Base-by-base conservation (phyloP, 2,888 invertebrate species). In the Aphrophora alni region DNA sequence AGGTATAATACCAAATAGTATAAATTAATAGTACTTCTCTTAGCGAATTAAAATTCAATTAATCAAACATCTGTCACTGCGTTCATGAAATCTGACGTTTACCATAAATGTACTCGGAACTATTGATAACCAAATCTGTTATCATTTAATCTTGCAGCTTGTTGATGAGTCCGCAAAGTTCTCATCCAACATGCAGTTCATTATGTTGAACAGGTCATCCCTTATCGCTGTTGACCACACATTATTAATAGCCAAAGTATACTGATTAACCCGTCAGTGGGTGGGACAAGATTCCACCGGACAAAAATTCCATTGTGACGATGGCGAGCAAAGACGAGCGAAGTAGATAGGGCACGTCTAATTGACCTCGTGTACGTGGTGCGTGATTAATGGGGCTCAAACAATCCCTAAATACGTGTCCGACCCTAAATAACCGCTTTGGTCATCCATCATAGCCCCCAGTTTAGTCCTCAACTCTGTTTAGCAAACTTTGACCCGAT, bases 361-460 rank as follows among this genome's bases (percentile, higher is more conserved):
- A 81, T 74, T 77, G 81, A 77, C 73, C 77, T 21, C 74, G 68
- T 77, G 77, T 25, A 70, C 44, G 75, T n/a, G 75, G 38, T 24
- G 10, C 70, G 77, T 81, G 81, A 81, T 81, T 81, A 81, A 81
- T 81, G 81, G 77, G 38, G 74, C 69, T 70, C 81, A 81, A 81
- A 81, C 81, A 81, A 38, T 76, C 77, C 59, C 77, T 77, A 77
- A 74, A 74, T 76, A 81, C 81, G 81, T 81, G 81, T 81, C 81
- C 74, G 69, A 74, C 81, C 81, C 81, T 81, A 81, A 81, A 81
- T 74, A 81, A 77, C 81, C 68, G 68, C 73, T 21, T 38, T 69
- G 77, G 73, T 44, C 68, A 81, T 81, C 81, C 81, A 81, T 81
- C 81, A 81, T 77, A 51, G 28, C 73, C 38, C 17, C 25, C n/a